phyloP scores from a whole-genome alignment of 2,797 vertebrate species.

The Melanitta fusca region DNA sequence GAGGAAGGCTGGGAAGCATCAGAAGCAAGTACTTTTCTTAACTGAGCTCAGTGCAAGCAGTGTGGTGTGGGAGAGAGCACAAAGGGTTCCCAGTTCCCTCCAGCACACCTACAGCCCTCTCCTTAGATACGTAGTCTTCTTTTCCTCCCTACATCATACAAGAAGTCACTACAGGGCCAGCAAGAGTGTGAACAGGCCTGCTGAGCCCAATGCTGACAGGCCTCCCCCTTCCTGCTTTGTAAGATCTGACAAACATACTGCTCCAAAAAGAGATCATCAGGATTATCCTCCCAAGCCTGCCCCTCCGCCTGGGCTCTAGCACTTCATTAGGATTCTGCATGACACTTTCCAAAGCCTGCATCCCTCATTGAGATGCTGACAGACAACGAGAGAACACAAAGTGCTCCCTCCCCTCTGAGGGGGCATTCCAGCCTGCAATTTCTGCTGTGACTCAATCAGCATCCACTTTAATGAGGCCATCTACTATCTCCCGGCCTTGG shows the following conservation, averaged over 20 bases:
- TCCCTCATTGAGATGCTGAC: conserved; percentile 52
- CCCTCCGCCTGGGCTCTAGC: not conserved
- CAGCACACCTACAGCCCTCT: not conserved
- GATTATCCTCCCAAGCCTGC: not conserved
- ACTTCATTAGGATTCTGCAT: conserved; percentile 44
- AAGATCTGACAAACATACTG: not conserved
- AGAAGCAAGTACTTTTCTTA: not conserved
- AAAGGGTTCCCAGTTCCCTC: not conserved
- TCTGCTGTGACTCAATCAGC: conserved; percentile 26
- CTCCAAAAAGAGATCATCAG: not conserved
- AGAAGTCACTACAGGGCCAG: not conserved
- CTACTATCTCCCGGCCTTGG: not conserved
- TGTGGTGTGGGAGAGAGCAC: not conserved
- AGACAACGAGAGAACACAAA: not conserved
- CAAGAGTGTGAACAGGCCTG: not conserved
- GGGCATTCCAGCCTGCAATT: not conserved
- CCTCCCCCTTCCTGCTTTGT: not conserved
- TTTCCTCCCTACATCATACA: not conserved
- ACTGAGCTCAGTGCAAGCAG: not conserved
- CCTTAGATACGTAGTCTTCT: not conserved
- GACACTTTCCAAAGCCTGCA: conserved; percentile 20
- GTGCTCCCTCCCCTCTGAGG: not conserved
- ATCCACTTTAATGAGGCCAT: conserved; percentile 24
- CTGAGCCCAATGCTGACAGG: not conserved
- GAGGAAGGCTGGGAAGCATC: not conserved